Evolutionary conservation across 1,140 invertebrate species (phyloP), one percentile per base, ranked within the genome.

Genomic region (Caerostris darwini): DNA sequence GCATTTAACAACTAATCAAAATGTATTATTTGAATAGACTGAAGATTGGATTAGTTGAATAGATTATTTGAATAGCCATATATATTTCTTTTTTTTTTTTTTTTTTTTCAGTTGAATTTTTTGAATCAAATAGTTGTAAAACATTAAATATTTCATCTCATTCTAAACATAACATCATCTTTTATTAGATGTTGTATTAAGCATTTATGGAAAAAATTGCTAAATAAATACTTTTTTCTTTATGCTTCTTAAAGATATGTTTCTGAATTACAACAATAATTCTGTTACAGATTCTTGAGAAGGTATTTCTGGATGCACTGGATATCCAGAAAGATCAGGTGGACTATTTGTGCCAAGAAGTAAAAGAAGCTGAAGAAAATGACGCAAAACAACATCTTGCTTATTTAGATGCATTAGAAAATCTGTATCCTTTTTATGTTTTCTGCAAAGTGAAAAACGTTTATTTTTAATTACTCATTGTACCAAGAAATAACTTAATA

Each of bases 401-500:
- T 14, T 94, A 94, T 57, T n/a, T 94, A 2, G 77, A 91, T 67
- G 57, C 94, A 8, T 58, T 94, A 57, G 89, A 94, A 71, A 94
- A 94, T 81, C 54, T 94, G 94, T 94, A 94, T 94, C 94, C 89
- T 94, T 94, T 94, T 59, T 92, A 34, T 34, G 34, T 34, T 34
- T 34, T 34, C 34, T 34, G 34, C 34, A 34, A 34, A 34, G 34
- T 34, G 34, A 34, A 34, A 34, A 34, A 2, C 34, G 34, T 34
- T 34, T 34, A 34, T 34, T 34, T 34, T 34, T 34, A 34, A 34
- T 34, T 34, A 34, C 34, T 34, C 34, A 34, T 34, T 34, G 34
- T 2, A 34, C 34, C 34, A 34, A 34, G 34, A 34, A 34, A 34
- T 34, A 34, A 34, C 34, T 1, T 34, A 34, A 1, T 34, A 34